Base-by-base conservation (phyloP, 64 coral and sea anemone species). In the Hydrozoanthus tunicans region DNA sequence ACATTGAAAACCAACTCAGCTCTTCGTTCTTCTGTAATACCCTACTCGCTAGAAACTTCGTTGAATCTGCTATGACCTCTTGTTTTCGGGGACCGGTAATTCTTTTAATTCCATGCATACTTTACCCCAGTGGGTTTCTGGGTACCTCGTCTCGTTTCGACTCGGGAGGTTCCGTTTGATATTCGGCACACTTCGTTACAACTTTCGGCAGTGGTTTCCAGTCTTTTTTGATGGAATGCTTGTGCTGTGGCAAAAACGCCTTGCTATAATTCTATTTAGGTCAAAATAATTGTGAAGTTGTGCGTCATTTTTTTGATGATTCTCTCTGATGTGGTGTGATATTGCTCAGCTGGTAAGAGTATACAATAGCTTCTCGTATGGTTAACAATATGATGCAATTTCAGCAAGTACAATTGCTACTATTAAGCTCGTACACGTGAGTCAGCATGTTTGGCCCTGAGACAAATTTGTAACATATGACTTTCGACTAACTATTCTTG, bases 51-150 rank as follows among this genome's bases (percentile, higher is more conserved):
- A 75, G 84, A 88, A 88, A 56, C 26, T 88, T 88, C 84, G 56
- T 32, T 79, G 4, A 51, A 7, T 82, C n/a, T 73, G 1, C 17
- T 25, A 15, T 32, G 51, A 64, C 13, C 60, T 3, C 5, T 43
- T 64, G 77, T 51, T 63, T 6, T 74, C 9, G 74, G 20, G 20
- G 20, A 72, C 55, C 55, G 0, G 55, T 27, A 67, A 88, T 88
- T 88, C 84, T 73, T 88, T 56, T 7, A n/a, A 88, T 88, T 74
- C 84, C 70, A 57, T 5, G 25, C 69, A 88, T 88, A 58, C 25
- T 59, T 13, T 24, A 24, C 24, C 79, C 17, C 32, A 78, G 52
- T 54, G 77, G 81, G 24, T 7, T 84, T 53, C 15, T 63, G 68
- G 54, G 58, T 59, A 13, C 60, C 32, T 59, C 59, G 25, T 43